These are phyloP conservation scores for Acleris cristana DNA, from an alignment of 2,888 invertebrate species.

Conservation along the genomic window DNA sequence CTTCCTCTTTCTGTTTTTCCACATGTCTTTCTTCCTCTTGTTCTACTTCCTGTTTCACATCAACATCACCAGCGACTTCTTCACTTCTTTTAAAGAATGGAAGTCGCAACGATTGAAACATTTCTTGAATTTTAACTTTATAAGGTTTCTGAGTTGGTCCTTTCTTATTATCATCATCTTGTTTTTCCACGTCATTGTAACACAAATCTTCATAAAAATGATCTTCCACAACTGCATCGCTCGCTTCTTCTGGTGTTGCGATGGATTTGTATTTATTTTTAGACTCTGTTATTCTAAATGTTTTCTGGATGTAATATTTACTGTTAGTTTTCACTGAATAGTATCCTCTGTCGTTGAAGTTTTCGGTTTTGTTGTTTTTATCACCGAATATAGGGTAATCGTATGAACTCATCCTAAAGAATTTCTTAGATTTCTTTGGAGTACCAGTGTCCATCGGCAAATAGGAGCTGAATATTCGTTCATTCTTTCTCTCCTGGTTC, in stretches of 20 bases:
- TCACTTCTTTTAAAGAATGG: constrained; percentile 68
- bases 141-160: constrained; percentile 55
- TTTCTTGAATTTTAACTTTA: constrained; percentile 70
- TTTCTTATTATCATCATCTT: constrained; percentile 41
- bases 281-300: constrained; percentile 57
- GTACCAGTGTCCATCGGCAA: constrained; percentile 70
- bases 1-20: constrained; percentile 37
- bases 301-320: constrained; percentile 58
- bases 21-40: constrained; percentile 45
- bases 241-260: constrained; percentile 58
- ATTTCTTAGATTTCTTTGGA: constrained; percentile 59
- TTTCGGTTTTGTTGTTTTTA: constrained; percentile 62
- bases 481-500: constrained; percentile 58
- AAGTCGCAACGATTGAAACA: constrained; percentile 71
- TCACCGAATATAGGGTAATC: constrained; percentile 73
- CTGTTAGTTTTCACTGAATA: constrained; percentile 70
- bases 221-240: constrained; percentile 64
- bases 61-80: constrained; percentile 44
- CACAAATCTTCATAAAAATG: constrained; percentile 77
- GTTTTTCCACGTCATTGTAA: constrained; percentile 62
- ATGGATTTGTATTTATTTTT: constrained; percentile 68
- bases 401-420: constrained; percentile 71
- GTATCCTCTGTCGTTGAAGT: constrained; percentile 68
- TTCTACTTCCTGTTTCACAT: constrained; percentile 19
- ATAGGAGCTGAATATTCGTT: constrained; percentile 65